Base-by-base conservation (phyloP, 1,140 invertebrate species). In the Platorchestia sp. region DNA sequence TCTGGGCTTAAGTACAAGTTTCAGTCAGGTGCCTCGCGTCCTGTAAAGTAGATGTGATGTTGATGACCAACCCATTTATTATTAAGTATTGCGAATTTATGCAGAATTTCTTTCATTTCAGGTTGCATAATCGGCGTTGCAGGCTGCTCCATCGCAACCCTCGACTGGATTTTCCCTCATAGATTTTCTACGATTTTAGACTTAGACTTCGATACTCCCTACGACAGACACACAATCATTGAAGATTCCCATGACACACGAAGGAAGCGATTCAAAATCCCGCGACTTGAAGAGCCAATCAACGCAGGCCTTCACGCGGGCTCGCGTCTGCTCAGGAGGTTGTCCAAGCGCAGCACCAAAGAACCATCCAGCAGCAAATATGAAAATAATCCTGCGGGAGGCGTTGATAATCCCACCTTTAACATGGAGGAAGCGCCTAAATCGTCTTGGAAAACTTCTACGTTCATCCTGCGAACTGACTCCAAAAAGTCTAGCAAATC, bases 151-250 rank as follows among this genome's bases (percentile, higher is more conserved):
- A 98, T 99, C 95, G 98, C 98, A 0, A 98, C 98, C 0, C 97
- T 99, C 44, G 99, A 99, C 97, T 97, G 99, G 96, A 98, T 99
- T 47, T 99, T 98, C 97, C 99, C 99, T 19, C 98, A 99, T 97
- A 98, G 98, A 96, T 99, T 99, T 97, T 99, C 99, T 36, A 99
- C 99, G 0, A 98, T 99, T 95, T 97, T 99, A 86, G 99, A 99
- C 97, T 98, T 99, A 40, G 99, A 99, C 97, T 99, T 99, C 97
- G 99, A 99, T 97, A 99, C 99, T 0, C 99, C 99, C 0, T 99
- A 99, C 96, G 99, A 99, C 97, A 97, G 98, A 53, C 99, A 99
- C 97, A 98, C 99, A 42, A 99, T 99, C 43, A 98, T 99, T 93
- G 98, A 99, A 96, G 98, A 99, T 97, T 99, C 98, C 96, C 98